These are phyloP conservation scores for Dromaius novaehollandiae DNA, from an alignment of 2,113 vertebrate species.

Conservation along the genomic window DNA sequence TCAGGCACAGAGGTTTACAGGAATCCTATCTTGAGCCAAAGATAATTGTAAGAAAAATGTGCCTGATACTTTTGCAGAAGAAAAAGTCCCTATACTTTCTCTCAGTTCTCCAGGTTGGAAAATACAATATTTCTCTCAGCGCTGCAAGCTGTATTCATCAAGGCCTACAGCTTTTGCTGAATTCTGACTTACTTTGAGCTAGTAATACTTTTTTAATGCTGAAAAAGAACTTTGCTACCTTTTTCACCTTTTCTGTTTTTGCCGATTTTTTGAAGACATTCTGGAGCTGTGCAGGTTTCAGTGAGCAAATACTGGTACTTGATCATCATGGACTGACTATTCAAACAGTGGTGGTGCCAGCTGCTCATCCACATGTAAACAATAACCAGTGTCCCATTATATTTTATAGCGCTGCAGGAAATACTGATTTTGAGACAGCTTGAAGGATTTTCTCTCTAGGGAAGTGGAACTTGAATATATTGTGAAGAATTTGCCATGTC, in stretches of 20 bases:
- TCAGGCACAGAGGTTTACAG: neutral
- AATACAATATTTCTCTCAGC: neutral
- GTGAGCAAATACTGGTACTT: neutral
- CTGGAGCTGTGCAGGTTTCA: neutral
- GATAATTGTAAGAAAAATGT: slow-evolving; percentile 10
- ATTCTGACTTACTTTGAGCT: neutral
- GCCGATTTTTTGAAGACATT: neutral
- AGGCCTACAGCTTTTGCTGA: neutral
- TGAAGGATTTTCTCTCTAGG: neutral
- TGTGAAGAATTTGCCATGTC: neutral
- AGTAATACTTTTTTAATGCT: neutral
- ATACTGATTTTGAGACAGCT: neutral
- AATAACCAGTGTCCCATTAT: neutral
- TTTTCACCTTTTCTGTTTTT: neutral
- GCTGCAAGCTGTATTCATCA: neutral
- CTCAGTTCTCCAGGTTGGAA: neutral
- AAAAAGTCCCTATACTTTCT: neutral
- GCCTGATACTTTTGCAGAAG: neutral
- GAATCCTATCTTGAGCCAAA: slow-evolving; percentile 31
- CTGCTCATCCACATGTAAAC: neutral
- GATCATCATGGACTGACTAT: neutral
- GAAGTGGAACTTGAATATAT: neutral
- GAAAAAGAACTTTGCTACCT: neutral
- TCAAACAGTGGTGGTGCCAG: neutral
- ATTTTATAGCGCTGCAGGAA: neutral